Evolutionary conservation across 2,797 vertebrate species (phyloP).

Genomic region (Diceros bicornis): DNA sequence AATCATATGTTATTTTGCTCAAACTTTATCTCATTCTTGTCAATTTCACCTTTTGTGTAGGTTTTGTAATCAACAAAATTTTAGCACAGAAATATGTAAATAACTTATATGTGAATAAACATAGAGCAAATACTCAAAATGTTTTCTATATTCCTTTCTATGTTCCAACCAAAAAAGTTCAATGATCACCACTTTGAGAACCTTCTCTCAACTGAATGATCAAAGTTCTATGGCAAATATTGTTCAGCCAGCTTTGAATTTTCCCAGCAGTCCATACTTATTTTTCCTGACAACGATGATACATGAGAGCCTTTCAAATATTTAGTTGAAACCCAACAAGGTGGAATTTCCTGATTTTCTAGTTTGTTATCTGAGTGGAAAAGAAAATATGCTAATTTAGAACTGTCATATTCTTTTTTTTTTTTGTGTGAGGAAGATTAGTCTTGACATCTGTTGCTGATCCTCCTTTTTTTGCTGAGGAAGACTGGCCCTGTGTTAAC

Average conservation of each 20-base stretch:
- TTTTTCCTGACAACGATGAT: slow-evolving; percentile 21
- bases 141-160: not conserved
- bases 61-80: not conserved
- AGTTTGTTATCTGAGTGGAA: not conserved
- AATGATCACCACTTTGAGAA: not conserved
- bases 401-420: not conserved
- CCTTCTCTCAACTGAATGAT: not conserved
- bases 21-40: not conserved
- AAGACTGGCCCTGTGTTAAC: too few species aligned
- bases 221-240: not conserved
- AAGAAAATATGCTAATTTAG: not conserved
- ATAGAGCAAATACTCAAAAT: not conserved
- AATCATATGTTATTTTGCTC: slow-evolving; percentile 10
- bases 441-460: too few species aligned
- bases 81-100: not conserved
- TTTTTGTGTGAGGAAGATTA: too few species aligned
- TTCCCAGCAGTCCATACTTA: not conserved
- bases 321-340: not conserved
- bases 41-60: not conserved
- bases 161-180: not conserved
- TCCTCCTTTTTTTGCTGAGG: too few species aligned
- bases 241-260: not conserved
- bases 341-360: slow-evolving; percentile 29
- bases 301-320: not conserved
- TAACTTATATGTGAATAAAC: slow-evolving; percentile 9